phyloP scores from a whole-genome alignment of 2,888 invertebrate genomes.

The Candidula unifasciata region DNA sequence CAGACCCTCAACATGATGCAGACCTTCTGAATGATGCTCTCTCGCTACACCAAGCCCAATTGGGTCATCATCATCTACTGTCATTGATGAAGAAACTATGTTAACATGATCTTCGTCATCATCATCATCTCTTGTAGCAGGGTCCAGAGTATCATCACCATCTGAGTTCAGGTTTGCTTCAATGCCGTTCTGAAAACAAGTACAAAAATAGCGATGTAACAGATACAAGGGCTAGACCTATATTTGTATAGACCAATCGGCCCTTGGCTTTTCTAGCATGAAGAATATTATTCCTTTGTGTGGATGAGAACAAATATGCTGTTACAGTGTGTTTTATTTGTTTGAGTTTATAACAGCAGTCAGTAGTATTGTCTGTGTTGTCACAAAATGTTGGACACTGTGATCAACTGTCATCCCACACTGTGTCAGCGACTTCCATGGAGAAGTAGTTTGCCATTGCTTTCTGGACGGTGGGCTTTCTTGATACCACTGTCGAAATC shows the following conservation, averaged over 20 bases:
- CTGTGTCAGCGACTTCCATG: neutral
- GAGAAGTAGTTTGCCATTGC: too few relatives aligned
- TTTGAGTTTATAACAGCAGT: too few relatives aligned
- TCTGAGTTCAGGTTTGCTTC: slow-evolving; percentile 46
- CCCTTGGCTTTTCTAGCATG: too few relatives aligned
- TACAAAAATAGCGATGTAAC: neutral
- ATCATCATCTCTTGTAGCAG: slow-evolving; percentile 22
- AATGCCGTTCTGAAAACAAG: slow-evolving; percentile 30
- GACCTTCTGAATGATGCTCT: slow-evolving; percentile 28
- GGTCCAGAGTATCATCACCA: slow-evolving; percentile 44
- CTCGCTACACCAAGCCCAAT: slow-evolving; percentile 41
- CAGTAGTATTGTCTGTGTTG: too few relatives aligned
- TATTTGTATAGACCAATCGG: too few relatives aligned
- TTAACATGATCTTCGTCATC: slow-evolving; percentile 49
- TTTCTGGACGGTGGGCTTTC: too few relatives aligned
- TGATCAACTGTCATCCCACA: neutral
- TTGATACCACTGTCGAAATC: too few relatives aligned
- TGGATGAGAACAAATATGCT: too few relatives aligned
- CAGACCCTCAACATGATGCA: slow-evolving; percentile 38
- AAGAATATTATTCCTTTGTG: too few relatives aligned
- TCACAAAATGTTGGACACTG: too few relatives aligned
- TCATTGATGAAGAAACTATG: slow-evolving; percentile 32
- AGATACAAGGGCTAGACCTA: too few relatives aligned
- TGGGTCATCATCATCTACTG: slow-evolving; percentile 50
- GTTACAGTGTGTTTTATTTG: too few relatives aligned